Conservation (phyloP, 2,888 invertebrate genomes). For the Steinernema carpocapsae region DNA sequence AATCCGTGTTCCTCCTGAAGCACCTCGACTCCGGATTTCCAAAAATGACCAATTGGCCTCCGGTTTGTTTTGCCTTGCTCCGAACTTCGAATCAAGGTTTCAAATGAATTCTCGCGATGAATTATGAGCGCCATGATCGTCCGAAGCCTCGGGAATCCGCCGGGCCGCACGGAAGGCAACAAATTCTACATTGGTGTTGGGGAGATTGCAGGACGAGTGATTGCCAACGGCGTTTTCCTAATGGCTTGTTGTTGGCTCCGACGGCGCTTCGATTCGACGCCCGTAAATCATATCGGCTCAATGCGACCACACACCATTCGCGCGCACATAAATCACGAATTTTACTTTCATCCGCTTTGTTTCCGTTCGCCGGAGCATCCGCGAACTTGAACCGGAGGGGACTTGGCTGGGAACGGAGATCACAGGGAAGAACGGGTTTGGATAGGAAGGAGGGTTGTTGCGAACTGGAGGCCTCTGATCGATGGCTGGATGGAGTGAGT, state of each 20-base stretch:
- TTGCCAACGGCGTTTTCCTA: neutral
- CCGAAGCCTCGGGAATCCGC: neutral
- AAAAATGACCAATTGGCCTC: too few relatives aligned
- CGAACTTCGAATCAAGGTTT: too few relatives aligned
- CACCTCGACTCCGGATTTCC: too few relatives aligned
- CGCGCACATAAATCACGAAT: constrained; percentile 16
- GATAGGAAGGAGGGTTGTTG: too few relatives aligned
- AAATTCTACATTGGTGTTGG: neutral
- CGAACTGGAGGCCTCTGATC: too few relatives aligned
- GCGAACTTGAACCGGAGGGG: neutral
- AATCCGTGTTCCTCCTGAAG: too few relatives aligned
- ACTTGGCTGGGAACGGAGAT: too few relatives aligned
- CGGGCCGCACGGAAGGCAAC: neutral
- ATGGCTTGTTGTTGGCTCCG: constrained; percentile 3
- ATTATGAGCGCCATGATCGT: neutral
- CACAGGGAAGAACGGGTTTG: too few relatives aligned
- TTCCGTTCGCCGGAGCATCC: neutral
- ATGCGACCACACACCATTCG: constrained; percentile 13
- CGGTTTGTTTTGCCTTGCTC: too few relatives aligned
- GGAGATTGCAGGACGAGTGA: neutral
- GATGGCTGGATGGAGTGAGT: too few relatives aligned
- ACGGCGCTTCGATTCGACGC: neutral
- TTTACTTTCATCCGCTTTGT: neutral
- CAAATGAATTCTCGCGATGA: neutral
- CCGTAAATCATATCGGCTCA: constrained; percentile 19